Evolutionary conservation across 2,888 invertebrate genomes (phyloP), one percentile per base, ranked within the genome.

Genomic region (Cataglyphis altisquamis): DNA sequence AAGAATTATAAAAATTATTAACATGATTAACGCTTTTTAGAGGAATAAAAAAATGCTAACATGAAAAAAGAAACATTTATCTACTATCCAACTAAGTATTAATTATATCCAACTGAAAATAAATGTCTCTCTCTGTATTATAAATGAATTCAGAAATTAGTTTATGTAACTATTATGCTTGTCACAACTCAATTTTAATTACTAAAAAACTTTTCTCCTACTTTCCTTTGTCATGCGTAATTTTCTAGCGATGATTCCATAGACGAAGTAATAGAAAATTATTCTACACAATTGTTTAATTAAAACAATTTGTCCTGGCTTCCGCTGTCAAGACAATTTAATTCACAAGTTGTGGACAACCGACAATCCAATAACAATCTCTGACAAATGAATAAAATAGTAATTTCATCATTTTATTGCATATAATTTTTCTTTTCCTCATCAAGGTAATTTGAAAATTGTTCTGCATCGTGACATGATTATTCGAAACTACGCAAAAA

Each of bases 241-340:
- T 29, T 75, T 45, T 41, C 5, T 3, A 5, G 1, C 1, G 8
- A 39, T 39, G 39, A 52, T 52, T 21, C 10, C 48, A 55, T 9
- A 4, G n/a, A 55, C 1, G 8, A 67, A 12, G 1, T 29, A 55
- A 39, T 12, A 39, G 15, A 66, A 67, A 52, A 68, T 77, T 68
- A 77, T 39, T 66, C 9, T n/a, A 3, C 5, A 9, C 5, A 39
- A 67, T 77, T 77, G 5, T 68, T 75, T 77, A 77, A 77, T 77
- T 52, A 68, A n/a, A 48, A 45, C n/a, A 63, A 25, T 60, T 72
- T 45, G 25, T 29, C 41, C 41, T 39, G 25, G 48, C 55, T 64
- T 5, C 32, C 15, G 25, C n/a, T 1, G 36, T 39, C 52, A 12
- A 15, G 39, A 15, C 32, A n/a, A 45, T 75, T 39, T 66, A 32